Evolutionary conservation across 1,140 invertebrate species (phyloP).

Genomic region (Arion vulgaris): DNA sequence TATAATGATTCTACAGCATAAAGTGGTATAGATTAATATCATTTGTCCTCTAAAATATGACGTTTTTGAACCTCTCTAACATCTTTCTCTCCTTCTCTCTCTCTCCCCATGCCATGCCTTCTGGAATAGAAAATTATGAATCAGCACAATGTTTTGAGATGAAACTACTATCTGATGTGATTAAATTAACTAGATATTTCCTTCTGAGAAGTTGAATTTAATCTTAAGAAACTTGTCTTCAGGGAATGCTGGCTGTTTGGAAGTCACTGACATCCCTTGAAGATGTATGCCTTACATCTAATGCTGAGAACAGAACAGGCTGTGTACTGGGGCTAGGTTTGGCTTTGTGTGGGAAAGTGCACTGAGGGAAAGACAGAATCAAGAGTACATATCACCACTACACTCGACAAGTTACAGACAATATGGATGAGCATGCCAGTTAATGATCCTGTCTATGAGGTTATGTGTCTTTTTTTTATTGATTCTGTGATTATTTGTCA

Average conservation of each 20-base stretch:
- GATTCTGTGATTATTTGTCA: too few relatives aligned
- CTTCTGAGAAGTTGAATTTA: too few relatives aligned
- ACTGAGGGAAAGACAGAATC: conserved; percentile 58
- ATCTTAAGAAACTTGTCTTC: conserved; percentile 4
- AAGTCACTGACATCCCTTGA: conserved; percentile 48
- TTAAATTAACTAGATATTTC: too few relatives aligned
- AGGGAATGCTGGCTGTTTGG: conserved; percentile 51
- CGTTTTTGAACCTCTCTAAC: too few relatives aligned
- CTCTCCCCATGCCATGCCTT: too few relatives aligned
- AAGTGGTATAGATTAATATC: too few relatives aligned
- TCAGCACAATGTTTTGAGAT: too few relatives aligned
- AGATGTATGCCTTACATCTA: conserved; percentile 39
- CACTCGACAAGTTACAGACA: conserved; percentile 43
- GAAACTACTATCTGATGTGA: too few relatives aligned
- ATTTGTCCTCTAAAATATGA: too few relatives aligned
- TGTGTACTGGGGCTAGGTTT: conserved; percentile 51
- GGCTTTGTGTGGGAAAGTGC: conserved; percentile 52
- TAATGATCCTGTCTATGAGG: conserved; percentile 27
- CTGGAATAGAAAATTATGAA: too few relatives aligned
- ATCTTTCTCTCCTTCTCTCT: too few relatives aligned
- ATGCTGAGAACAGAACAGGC: conserved; percentile 50
- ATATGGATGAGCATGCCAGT: conserved; percentile 34
- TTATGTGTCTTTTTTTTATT: neutral
- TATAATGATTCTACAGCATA: too few relatives aligned
- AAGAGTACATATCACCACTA: conserved; percentile 45